phyloP scores from a whole-genome alignment of 1,140 invertebrate species.

The Cataglyphis hispanica region DNA sequence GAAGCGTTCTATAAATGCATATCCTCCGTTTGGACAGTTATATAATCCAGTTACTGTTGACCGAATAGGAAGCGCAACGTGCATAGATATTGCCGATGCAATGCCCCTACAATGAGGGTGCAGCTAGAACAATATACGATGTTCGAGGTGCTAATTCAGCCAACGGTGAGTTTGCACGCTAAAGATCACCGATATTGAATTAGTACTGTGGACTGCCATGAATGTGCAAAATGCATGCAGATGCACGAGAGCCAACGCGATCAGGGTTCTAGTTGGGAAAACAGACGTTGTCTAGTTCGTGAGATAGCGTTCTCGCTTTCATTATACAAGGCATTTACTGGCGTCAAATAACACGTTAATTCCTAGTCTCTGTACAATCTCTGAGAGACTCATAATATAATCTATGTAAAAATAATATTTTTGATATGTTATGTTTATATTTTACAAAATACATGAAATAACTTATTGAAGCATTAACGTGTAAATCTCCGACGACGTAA shows the following conservation, averaged over 20 bases:
- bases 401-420: neutral
- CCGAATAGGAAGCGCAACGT: conserved; percentile 16
- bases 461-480: conserved; percentile 1
- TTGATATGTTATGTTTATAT: neutral
- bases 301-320: neutral
- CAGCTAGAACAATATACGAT: conserved; percentile 44
- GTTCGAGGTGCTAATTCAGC: conserved; percentile 35
- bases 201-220: conserved; percentile 28
- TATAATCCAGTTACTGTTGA: neutral
- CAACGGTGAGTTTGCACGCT: conserved; percentile 45
- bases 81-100: conserved; percentile 26
- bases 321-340: neutral
- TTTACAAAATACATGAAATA: neutral
- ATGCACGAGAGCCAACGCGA: conserved; percentile 30
- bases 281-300: neutral
- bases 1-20: neutral
- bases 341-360: conserved; percentile 1
- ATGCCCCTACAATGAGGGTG: conserved; percentile 14
- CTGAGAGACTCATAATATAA: neutral
- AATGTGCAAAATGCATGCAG: conserved; percentile 45
- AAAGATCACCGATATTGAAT: conserved; percentile 62
- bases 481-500: neutral
- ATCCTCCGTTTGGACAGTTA: neutral
- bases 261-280: neutral
- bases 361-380: neutral